Evolutionary conservation across 2,888 invertebrate species (phyloP).

Genomic region (Tetramorium bicarinatum): DNA sequence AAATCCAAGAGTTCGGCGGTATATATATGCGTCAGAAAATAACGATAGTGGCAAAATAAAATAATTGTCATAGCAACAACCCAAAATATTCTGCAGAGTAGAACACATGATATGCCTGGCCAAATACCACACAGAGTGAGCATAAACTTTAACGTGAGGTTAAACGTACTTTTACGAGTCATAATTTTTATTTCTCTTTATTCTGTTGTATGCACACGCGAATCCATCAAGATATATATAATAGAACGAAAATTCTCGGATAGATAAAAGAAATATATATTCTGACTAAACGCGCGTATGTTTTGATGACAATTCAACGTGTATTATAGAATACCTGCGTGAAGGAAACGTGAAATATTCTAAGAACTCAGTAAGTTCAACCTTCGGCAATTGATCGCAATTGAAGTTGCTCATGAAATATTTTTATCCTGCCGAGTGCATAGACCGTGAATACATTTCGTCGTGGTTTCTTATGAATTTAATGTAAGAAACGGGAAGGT

Average conservation of each 20-base stretch:
- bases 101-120: constrained; percentile 23
- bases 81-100: constrained; percentile 41
- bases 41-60: constrained; percentile 39
- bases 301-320: neutral
- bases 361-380: neutral
- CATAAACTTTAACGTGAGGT: constrained; percentile 41
- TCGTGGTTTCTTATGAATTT: neutral
- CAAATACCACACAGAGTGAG: constrained; percentile 43
- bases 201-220: neutral
- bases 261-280: constrained; percentile 14
- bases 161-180: constrained; percentile 29
- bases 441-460: neutral
- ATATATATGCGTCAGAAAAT: constrained; percentile 25
- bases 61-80: constrained; percentile 17
- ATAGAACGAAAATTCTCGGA: neutral
- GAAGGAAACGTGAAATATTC: neutral
- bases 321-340: neutral
- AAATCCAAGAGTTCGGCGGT: constrained; percentile 33
- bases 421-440: neutral
- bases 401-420: constrained; percentile 35
- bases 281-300: neutral
- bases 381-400: constrained; percentile 7
- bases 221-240: constrained; percentile 4
- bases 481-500: neutral
- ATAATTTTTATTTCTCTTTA: constrained; percentile 23